These are phyloP conservation scores for Galaxias olidus DNA, from an alignment of 2,797 vertebrate species.

Conservation along the genomic window DNA sequence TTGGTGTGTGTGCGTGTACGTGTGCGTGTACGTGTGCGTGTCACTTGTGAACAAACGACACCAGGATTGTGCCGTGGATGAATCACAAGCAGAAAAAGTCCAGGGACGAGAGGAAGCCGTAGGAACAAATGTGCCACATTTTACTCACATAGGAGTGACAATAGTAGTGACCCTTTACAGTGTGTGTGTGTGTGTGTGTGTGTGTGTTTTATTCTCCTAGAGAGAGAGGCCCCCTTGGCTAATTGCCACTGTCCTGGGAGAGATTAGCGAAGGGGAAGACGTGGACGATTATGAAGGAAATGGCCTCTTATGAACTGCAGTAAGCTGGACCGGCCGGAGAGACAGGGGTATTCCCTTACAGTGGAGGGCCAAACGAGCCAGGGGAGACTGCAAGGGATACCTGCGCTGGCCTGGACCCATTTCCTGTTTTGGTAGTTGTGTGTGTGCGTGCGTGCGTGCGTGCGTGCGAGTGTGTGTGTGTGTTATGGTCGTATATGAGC, in stretches of 20 bases:
- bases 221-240: slow-evolving; percentile 31
- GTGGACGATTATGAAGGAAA: slow-evolving; percentile 64
- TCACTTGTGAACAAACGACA: background rate
- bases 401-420: slow-evolving; percentile 47
- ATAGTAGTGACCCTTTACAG: too few relatives aligned
- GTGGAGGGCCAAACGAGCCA: slow-evolving; percentile 42
- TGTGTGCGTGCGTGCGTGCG: background rate
- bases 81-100: slow-evolving; percentile 24
- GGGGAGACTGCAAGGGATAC: slow-evolving; percentile 62
- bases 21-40: background rate
- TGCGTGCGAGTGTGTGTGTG: background rate
- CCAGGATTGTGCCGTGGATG: slow-evolving; percentile 21
- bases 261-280: slow-evolving; percentile 53
- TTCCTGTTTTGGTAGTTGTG: slow-evolving; percentile 50
- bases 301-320: slow-evolving; percentile 53
- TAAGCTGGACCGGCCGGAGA: slow-evolving; percentile 24
- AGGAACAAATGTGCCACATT: background rate
- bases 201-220: slow-evolving; percentile 4
- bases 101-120: background rate
- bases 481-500: background rate
- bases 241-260: slow-evolving; percentile 51
- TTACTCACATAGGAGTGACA: too few relatives aligned
- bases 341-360: slow-evolving; percentile 58
- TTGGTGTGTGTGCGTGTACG: background rate
- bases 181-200: background rate